Base-by-base conservation (phyloP, 2,888 invertebrate genomes). In the Morpho achilles region DNA sequence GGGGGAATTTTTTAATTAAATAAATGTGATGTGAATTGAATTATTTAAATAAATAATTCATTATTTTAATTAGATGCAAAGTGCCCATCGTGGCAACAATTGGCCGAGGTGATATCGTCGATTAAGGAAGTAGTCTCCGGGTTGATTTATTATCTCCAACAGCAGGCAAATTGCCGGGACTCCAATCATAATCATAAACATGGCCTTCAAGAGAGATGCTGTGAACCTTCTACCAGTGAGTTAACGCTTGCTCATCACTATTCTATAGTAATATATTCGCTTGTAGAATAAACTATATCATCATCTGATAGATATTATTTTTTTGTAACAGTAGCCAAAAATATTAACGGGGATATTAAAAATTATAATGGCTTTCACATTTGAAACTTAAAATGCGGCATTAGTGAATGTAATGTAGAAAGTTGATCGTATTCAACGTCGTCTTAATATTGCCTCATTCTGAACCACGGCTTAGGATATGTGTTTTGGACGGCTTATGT, bases 191-290 rank as follows among this genome's bases (percentile, higher is more conserved):
- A 87, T 62, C 79, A 82, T 53, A 84, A 80, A 58, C 94, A 81
- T 75, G 92, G 7, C 92, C 92, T 75, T 92, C 93, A 70, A 81
- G 93, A 62, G 72, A 90, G 60, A 16, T 91, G 92, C 67, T 81
- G 87, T 7, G 93, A 93, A 60, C 89, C 88, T 22, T 83, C 74
- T 1, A 75, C 75, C 45, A 80, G 88, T 87, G 53, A 84, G 81
- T 76, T 39, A 7, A 41, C 1, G 1, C 32, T 3, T 32, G 32
- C 1, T 32, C 32, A 32, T 32, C 32, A 32, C 4, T 32, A 32
- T 32, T 32, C 43, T 32, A 16, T 22, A 8, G 16, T 16, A 8
- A 40, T 54, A 23, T 40, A 48, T 40, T 10, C 9, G n/a, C 7
- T 52, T 32, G 32, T 5, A 32, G 32, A 5, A 32, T 32, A 32